These are phyloP conservation scores for Himalopsyche kuldschensis DNA, from an alignment of 2,888 invertebrate species.

Conservation along the genomic window DNA sequence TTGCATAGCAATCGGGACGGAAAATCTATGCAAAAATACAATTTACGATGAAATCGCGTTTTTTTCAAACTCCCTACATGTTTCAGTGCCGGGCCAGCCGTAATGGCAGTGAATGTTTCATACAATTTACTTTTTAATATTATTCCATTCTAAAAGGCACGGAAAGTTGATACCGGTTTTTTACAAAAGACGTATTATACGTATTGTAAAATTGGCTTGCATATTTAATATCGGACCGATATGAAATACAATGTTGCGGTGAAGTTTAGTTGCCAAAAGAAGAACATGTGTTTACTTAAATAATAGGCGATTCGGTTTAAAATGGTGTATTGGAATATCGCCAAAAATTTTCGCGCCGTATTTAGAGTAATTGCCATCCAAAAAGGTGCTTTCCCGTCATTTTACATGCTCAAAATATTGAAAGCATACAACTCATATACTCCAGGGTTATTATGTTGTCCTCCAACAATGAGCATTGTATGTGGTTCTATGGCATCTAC, in stretches of 20 bases:
- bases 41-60: conserved; percentile 40
- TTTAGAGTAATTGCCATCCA: not conserved
- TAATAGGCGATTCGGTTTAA: not conserved
- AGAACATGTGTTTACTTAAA: not conserved
- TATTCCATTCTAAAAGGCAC: conserved; percentile 1
- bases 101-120: conserved; percentile 6
- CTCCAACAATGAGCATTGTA: too few relatives aligned
- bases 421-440: too few relatives aligned
- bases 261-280: not conserved
- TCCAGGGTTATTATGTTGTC: too few relatives aligned
- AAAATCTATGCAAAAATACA: conserved; percentile 40
- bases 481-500: too few relatives aligned
- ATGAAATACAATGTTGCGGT: not conserved
- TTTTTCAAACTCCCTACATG: conserved; percentile 21
- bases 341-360: not conserved
- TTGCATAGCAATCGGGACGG: conserved; percentile 38
- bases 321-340: not conserved
- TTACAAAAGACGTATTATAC: not conserved
- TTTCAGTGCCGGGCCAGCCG: conserved; percentile 6
- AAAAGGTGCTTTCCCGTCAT: not conserved
- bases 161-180: not conserved
- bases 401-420: not conserved
- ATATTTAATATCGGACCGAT: not conserved
- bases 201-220: not conserved
- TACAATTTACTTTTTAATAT: conserved; percentile 6